These are phyloP conservation scores for Deilephila elpenor DNA, from an alignment of 2,888 invertebrate species.

Conservation along the genomic window DNA sequence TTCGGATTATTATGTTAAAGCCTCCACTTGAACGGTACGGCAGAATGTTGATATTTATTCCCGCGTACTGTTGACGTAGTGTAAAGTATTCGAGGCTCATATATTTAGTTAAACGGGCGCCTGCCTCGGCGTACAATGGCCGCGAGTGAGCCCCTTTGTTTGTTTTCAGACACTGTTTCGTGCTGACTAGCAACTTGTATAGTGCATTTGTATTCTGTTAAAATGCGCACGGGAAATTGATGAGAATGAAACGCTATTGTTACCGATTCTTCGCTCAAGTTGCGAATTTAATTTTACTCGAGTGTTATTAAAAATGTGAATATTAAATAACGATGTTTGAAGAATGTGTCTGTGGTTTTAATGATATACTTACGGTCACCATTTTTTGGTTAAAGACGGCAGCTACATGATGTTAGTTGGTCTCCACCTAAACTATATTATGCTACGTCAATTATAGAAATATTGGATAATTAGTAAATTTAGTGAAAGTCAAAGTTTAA, in stretches of 20 bases:
- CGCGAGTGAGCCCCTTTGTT: conserved; percentile 18
- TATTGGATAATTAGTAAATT: too few relatives aligned
- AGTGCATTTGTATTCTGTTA: conserved; percentile 21
- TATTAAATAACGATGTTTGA: background rate
- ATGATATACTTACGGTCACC: too few relatives aligned
- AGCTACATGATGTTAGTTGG: too few relatives aligned
- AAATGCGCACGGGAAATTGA: conserved; percentile 17
- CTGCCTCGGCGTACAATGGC: conserved; percentile 13
- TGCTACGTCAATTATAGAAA: too few relatives aligned
- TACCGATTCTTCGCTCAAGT: background rate
- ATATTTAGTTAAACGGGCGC: conserved; percentile 21
- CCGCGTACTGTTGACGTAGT: conserved; percentile 3
- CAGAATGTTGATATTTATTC: background rate
- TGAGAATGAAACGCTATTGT: conserved; percentile 10
- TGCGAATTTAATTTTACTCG: background rate
- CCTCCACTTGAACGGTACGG: background rate
- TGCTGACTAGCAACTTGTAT: conserved; percentile 20
- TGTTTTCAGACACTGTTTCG: conserved; percentile 25
- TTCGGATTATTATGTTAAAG: background rate
- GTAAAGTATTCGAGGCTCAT: conserved; percentile 9
- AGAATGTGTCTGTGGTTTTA: too few relatives aligned
- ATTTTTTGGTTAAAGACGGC: too few relatives aligned
- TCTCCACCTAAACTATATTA: too few relatives aligned
- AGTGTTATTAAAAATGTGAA: background rate
- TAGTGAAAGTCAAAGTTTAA: too few relatives aligned